A percentile compares a stretch with the other conserved stretches of the same genome.
Conservation (phyloP, 2,113 vertebrate species). For the Jaculus jaculus region DNA sequence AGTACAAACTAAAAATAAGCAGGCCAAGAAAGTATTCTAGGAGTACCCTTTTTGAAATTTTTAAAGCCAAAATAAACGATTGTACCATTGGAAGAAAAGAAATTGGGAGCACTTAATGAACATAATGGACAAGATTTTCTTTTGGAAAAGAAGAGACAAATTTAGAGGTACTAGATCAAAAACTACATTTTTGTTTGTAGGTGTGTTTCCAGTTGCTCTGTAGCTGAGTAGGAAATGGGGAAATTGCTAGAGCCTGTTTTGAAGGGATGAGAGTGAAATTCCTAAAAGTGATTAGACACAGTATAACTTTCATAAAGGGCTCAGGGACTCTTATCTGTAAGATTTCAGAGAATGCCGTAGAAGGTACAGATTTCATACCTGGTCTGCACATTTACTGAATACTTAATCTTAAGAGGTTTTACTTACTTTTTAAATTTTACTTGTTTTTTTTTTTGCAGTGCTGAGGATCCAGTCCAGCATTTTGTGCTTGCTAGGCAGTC, state of each 20-base stretch:
- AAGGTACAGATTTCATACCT: background rate
- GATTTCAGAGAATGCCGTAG: background rate
- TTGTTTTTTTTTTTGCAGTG: background rate
- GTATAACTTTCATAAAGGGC: background rate
- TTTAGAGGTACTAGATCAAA: background rate
- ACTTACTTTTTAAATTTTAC: no score
- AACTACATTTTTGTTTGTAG: background rate
- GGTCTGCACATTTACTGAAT: background rate
- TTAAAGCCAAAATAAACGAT: constrained; percentile 56
- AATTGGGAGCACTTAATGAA: constrained; percentile 38
- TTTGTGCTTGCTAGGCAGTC: background rate
- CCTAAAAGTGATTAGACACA: background rate
- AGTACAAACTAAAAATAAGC: constrained; percentile 55
- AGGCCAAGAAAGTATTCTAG: constrained; percentile 46
- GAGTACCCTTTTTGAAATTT: constrained; percentile 35
- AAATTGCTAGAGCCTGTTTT: background rate
- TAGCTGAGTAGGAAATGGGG: background rate
- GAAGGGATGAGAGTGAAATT: background rate
- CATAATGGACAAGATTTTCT: constrained; percentile 29
- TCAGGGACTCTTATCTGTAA: background rate
- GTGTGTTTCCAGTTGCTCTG: background rate
- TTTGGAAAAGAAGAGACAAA: constrained; percentile 25
- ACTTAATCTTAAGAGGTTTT: background rate
- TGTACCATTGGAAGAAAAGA: constrained; percentile 4
- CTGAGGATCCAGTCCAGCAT: background rate